These are phyloP conservation scores for Rhyzopertha dominica DNA, from an alignment of 1,140 invertebrate species.

Conservation along the genomic window DNA sequence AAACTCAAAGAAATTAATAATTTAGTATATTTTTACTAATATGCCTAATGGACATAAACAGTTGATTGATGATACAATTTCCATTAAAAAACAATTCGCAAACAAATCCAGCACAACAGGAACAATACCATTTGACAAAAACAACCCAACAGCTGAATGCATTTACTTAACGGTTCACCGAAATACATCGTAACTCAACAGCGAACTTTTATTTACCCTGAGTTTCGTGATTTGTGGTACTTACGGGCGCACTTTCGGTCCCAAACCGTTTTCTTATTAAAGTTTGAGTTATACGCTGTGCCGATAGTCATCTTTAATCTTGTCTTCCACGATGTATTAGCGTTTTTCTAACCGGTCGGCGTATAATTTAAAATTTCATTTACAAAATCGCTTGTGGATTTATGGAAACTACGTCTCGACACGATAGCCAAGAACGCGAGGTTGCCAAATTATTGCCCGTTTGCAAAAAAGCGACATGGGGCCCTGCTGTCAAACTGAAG, in stretches of 20 bases:
- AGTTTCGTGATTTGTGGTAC: no score
- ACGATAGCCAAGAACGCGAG: slow-evolving; percentile 14
- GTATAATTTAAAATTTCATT: slow-evolving; percentile 26
- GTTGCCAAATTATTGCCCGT: background rate
- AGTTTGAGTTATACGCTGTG: slow-evolving; percentile 23
- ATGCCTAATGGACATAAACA: no score
- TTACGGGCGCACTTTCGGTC: no score
- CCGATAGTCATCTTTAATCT: slow-evolving; percentile 25
- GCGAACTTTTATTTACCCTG: no score
- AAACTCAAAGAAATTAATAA: no score
- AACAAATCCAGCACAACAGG: background rate
- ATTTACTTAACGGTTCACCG: slow-evolving; percentile 8
- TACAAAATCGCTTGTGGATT: slow-evolving; percentile 23
- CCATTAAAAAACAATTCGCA: slow-evolving; percentile 12
- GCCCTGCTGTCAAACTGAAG: no score
- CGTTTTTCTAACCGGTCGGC: slow-evolving; percentile 15
- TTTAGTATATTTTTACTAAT: no score
- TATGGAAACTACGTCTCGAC: slow-evolving; percentile 18
- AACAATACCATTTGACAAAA: background rate
- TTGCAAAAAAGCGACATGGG: slow-evolving; percentile 2
- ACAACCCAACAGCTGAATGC: background rate
- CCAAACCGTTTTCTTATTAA: slow-evolving; percentile 24
- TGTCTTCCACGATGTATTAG: slow-evolving; percentile 22
- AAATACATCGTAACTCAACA: no score
- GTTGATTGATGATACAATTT: slow-evolving; percentile 14